Conservation (phyloP, 2,888 invertebrate species). For the Salticus scenicus region DNA sequence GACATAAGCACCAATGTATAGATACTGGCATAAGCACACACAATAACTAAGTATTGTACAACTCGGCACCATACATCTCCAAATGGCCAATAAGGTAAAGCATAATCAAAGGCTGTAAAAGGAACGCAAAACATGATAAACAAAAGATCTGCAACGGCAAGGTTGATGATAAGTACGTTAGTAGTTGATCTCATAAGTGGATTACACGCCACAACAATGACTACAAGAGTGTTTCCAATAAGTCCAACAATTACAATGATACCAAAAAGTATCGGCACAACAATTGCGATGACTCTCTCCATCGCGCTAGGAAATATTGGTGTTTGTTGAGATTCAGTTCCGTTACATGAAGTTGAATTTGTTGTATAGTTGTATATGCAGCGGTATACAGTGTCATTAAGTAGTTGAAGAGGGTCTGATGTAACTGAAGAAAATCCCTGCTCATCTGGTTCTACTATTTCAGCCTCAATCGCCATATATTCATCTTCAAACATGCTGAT, state of each 20-base stretch:
- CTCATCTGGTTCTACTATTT: constrained; percentile 47
- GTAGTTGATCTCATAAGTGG: constrained; percentile 95
- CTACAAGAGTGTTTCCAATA: constrained; percentile 90
- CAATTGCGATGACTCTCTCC: constrained; percentile 72
- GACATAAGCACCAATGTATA: constrained; percentile 96
- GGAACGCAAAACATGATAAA: constrained; percentile 96
- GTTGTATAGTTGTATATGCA: constrained; percentile 24
- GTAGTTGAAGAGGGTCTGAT: background rate
- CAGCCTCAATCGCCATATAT: constrained; percentile 60
- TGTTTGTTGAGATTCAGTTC: background rate
- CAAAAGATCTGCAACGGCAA: constrained; percentile 91
- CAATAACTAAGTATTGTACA: constrained; percentile 92
- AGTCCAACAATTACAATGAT: constrained; percentile 90
- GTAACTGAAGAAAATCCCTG: background rate
- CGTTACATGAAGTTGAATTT: constrained; percentile 9
- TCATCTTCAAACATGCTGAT: constrained; percentile 51
- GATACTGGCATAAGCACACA: constrained; percentile 93
- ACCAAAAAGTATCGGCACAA: constrained; percentile 88
- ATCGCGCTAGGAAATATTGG: constrained; percentile 21
- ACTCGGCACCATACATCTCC: constrained; percentile 82
- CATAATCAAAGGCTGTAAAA: constrained; percentile 93
- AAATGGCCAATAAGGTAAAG: constrained; percentile 91
- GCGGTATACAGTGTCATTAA: constrained; percentile 23
- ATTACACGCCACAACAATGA: constrained; percentile 90
- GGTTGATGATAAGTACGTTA: constrained; percentile 91